These are phyloP conservation scores for Prenolepis imparis DNA, from an alignment of 2,888 invertebrate genomes.

Conservation along the genomic window DNA sequence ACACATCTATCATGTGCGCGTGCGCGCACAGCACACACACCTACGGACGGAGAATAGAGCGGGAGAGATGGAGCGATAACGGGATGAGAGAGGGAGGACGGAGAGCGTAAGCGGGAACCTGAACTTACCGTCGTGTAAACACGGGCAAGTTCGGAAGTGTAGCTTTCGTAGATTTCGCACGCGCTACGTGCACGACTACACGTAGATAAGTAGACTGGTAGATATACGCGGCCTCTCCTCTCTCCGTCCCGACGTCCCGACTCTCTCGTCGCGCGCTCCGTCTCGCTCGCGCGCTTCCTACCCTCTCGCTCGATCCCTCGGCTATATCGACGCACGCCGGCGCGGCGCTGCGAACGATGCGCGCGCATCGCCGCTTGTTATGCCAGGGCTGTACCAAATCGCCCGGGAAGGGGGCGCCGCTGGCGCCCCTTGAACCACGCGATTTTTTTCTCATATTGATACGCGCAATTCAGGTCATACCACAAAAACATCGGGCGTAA, in stretches of 20 bases:
- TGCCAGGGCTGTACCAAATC: conserved; percentile 63
- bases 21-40: background rate
- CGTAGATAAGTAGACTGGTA: conserved; percentile 47
- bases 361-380: conserved; percentile 76
- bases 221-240: conserved; percentile 7
- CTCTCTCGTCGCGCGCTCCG: conserved; percentile 27
- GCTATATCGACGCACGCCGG: conserved; percentile 13
- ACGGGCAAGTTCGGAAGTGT: conserved; percentile 64
- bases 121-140: conserved; percentile 66
- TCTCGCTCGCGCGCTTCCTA: conserved; percentile 28
- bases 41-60: no score
- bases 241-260: conserved; percentile 7
- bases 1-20: background rate
- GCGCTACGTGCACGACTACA: conserved; percentile 56
- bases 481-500: background rate
- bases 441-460: background rate
- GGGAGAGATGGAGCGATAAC: background rate
- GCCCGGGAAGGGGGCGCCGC: background rate
- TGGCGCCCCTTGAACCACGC: background rate
- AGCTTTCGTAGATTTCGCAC: conserved; percentile 60
- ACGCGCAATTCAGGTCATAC: background rate
- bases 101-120: background rate
- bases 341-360: conserved; percentile 68
- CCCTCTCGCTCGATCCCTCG: conserved; percentile 38
- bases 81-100: conserved; percentile 8